phyloP scores from a whole-genome alignment of 2,113 vertebrate genomes.

The Pomatostomus ruficeps region DNA sequence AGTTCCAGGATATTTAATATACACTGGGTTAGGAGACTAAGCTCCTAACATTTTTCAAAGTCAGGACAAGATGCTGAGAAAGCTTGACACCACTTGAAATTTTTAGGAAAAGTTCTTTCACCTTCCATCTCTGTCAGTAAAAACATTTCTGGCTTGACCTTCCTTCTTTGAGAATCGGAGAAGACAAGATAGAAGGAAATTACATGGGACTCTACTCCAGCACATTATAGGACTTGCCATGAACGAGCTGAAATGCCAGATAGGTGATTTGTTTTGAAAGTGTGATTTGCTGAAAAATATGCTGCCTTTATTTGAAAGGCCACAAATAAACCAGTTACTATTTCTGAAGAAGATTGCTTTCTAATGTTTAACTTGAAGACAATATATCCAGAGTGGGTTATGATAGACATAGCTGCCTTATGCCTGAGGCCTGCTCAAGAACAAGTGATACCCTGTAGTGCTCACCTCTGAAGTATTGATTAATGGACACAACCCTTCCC shows the following conservation, averaged over 20 bases:
- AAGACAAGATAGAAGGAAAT: not conserved
- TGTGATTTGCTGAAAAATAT: not conserved
- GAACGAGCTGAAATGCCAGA: not conserved
- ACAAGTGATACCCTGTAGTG: not conserved
- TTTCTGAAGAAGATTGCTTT: not conserved
- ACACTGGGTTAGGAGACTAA: not conserved
- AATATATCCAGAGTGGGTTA: not conserved
- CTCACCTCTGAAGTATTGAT: not conserved
- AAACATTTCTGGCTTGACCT: not conserved
- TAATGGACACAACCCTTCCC: not conserved
- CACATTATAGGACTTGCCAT: not conserved
- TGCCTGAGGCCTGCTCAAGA: not conserved
- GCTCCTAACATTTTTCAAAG: not conserved
- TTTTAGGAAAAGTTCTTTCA: not conserved
- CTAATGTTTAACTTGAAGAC: not conserved
- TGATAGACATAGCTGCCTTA: not conserved
- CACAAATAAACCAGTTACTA: not conserved
- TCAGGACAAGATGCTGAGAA: not conserved
- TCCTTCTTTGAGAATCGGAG: not conserved
- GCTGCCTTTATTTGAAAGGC: not conserved
- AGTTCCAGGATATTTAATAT: not conserved
- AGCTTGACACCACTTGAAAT: not conserved
- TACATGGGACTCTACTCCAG: not conserved
- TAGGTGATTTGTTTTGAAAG: not conserved
- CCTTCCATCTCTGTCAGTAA: not conserved